Evolutionary conservation across 2,797 vertebrate genomes (phyloP).

Genomic region (Esox masquinongy): DNA sequence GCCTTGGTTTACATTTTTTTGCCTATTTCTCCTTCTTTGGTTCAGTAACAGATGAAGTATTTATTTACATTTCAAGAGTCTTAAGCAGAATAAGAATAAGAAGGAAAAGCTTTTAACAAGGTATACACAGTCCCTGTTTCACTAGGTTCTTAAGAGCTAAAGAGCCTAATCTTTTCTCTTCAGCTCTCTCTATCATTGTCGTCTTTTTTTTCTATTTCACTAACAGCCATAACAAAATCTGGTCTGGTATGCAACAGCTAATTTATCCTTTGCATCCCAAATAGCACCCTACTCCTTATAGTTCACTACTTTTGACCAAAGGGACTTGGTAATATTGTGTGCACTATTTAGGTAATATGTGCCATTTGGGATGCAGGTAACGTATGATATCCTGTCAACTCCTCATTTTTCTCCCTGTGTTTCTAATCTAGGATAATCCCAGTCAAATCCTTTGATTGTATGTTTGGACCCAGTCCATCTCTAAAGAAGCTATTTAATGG

Average conservation of each 20-base stretch:
- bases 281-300: not conserved
- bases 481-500: slow-evolving; percentile 92
- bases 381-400: slow-evolving; percentile 89
- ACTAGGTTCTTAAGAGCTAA: slow-evolving; percentile 59
- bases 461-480: slow-evolving; percentile 95
- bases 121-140: slow-evolving; percentile 70
- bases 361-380: slow-evolving; percentile 42
- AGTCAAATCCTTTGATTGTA: slow-evolving; percentile 98
- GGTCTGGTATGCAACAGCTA: slow-evolving; percentile 83
- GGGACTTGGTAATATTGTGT: not conserved
- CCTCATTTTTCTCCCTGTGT: slow-evolving; percentile 84
- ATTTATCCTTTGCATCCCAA: slow-evolving; percentile 76
- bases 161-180: slow-evolving; percentile 56
- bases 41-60: slow-evolving; percentile 57
- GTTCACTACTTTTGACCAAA: not conserved
- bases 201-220: slow-evolving; percentile 56
- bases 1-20: slow-evolving; percentile 29
- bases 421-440: slow-evolving; percentile 98
- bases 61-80: slow-evolving; percentile 70
- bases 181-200: slow-evolving; percentile 48
- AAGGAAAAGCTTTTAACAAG: slow-evolving; percentile 70
- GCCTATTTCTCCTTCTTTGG: slow-evolving; percentile 40
- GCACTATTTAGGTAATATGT: not conserved
- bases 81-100: slow-evolving; percentile 49
- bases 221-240: slow-evolving; percentile 72